Percentiles rank a stretch among this genome's conserved stretches.
These are phyloP conservation scores for Herpailurus yagouaroundi DNA, from an alignment of 2,113 vertebrate genomes.

Conservation along the genomic window DNA sequence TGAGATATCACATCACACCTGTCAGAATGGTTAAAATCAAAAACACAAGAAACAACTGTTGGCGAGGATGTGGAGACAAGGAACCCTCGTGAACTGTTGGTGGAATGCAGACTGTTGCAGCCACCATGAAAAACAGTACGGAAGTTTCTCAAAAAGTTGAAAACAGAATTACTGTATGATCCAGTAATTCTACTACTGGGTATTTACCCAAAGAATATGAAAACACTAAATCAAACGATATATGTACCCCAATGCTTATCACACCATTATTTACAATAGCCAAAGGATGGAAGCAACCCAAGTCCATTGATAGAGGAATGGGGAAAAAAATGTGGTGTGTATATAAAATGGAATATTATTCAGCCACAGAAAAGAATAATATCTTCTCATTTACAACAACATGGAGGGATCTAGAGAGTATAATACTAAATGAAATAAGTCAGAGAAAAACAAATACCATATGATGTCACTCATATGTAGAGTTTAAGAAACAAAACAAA, in stretches of 20 bases:
- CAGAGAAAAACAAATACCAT: not conserved
- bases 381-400: not conserved
- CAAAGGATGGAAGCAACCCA: not conserved
- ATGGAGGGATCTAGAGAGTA: not conserved
- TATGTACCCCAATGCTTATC: not conserved
- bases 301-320: not conserved
- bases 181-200: not conserved
- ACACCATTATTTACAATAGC: not conserved
- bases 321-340: not conserved
- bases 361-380: not conserved
- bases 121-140: not conserved
- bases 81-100: not conserved
- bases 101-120: not conserved
- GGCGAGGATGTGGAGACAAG: not conserved
- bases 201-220: not conserved
- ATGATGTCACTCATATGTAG: not conserved
- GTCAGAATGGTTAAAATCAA: not conserved
- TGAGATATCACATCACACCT: not conserved
- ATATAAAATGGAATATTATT: not conserved
- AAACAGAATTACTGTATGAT: not conserved
- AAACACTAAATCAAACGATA: not conserved
- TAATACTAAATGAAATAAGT: not conserved
- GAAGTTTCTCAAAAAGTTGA: not conserved
- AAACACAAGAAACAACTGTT: not conserved
- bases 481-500: not conserved